Evolutionary conservation across 2,113 vertebrate genomes (phyloP).

Genomic region (Piprites chloris): DNA sequence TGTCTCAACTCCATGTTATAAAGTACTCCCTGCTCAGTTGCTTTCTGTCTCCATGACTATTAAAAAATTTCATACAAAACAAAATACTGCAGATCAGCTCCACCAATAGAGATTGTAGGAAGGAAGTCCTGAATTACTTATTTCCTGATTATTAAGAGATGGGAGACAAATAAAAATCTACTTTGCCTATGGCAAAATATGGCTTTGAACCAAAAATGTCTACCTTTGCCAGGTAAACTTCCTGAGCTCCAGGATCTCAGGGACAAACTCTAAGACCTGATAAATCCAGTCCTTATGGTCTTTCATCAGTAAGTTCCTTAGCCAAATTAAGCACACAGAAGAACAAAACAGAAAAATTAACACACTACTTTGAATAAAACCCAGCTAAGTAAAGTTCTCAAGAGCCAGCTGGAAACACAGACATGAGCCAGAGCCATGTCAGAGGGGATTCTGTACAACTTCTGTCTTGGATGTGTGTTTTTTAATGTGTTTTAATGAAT

Average conservation of each 20-base stretch:
- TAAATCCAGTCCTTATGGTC: neutral
- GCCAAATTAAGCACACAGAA: neutral
- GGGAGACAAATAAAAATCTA: neutral
- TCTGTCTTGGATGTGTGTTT: neutral
- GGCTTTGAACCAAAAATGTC: neutral
- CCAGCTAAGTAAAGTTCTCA: neutral
- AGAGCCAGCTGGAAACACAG: neutral
- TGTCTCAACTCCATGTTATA: neutral
- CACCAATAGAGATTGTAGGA: neutral
- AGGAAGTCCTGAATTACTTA: slow-evolving; percentile 5
- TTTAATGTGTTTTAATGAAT: neutral
- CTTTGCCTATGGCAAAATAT: neutral
- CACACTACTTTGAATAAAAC: neutral
- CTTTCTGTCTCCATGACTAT: neutral
- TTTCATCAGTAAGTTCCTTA: neutral
- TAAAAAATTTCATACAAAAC: neutral
- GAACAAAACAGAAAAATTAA: neutral
- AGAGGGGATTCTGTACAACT: neutral
- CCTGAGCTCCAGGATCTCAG: neutral
- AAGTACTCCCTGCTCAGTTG: neutral
- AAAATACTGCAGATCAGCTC: neutral
- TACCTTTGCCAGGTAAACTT: neutral
- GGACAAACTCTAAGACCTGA: neutral
- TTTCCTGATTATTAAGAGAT: neutral
- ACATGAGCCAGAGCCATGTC: neutral